phyloP scores from a whole-genome alignment of 2,888 invertebrate species.

The Drosophila paracracens region DNA sequence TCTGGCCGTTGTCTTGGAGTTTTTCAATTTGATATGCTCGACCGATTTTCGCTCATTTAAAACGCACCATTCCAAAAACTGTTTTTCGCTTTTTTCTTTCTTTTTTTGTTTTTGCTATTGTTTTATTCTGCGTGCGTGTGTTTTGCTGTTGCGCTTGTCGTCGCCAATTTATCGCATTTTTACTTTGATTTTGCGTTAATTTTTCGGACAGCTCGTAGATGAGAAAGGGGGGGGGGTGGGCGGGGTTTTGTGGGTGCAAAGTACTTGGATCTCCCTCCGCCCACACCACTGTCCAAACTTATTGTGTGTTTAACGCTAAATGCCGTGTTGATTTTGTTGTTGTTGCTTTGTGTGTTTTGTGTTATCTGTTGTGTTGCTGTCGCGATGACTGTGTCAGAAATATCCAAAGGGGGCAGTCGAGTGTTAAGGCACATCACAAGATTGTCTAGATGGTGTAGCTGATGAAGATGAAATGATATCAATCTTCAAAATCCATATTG shows the following conservation, averaged over 20 bases:
- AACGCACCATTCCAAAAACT: constrained; percentile 52
- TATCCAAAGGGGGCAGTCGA: constrained; percentile 47
- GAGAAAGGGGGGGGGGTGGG: not conserved
- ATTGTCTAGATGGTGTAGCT: constrained; percentile 55
- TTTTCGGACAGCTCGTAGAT: constrained; percentile 58
- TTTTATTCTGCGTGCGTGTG: constrained; percentile 28
- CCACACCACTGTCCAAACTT: constrained; percentile 17
- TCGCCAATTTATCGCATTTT: constrained; percentile 79
- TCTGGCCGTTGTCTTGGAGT: constrained; percentile 62
- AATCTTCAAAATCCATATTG: constrained; percentile 36
- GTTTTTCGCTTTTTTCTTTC: constrained; percentile 9
- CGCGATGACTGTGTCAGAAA: constrained; percentile 21
- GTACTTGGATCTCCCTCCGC: not conserved
- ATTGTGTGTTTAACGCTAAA: constrained; percentile 67
- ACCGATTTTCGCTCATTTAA: constrained; percentile 80
- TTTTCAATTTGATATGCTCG: constrained; percentile 81
- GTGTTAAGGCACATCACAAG: constrained; percentile 66
- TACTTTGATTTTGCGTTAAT: constrained; percentile 79
- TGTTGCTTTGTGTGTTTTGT: constrained; percentile 45
- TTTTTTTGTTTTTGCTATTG: constrained; percentile 42
- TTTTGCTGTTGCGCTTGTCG: constrained; percentile 67
- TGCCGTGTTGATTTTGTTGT: constrained; percentile 57
- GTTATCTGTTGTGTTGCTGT: constrained; percentile 17
- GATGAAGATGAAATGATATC: constrained; percentile 47
- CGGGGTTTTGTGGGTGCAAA: not conserved